phyloP scores from a whole-genome alignment of 2,797 vertebrate genomes.

The Choloepus didactylus region DNA sequence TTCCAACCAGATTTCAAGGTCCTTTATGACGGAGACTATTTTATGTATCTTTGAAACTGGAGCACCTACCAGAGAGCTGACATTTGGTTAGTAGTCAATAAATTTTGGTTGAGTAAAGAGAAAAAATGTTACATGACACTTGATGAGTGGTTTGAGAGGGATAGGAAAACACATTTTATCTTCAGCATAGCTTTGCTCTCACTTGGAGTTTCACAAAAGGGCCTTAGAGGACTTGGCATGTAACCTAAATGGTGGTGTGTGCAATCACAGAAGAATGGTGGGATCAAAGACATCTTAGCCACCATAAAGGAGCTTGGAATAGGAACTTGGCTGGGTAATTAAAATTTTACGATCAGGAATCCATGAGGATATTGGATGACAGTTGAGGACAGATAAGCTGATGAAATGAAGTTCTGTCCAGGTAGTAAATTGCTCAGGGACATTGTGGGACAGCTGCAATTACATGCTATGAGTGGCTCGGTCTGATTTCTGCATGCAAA shows the following conservation, averaged over 20 bases:
- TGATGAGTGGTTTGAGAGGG: background rate
- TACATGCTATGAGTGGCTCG: slow-evolving; percentile 24
- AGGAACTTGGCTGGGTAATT: slow-evolving; percentile 24
- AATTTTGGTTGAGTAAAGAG: slow-evolving; percentile 50
- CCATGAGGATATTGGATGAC: slow-evolving; percentile 15
- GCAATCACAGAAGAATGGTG: background rate
- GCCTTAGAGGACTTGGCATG: background rate
- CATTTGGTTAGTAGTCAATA: slow-evolving; percentile 34
- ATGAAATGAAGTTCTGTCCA: slow-evolving; percentile 21
- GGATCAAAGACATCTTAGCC: background rate
- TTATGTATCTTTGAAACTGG: slow-evolving; percentile 33
- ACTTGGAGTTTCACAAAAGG: slow-evolving; percentile 29
- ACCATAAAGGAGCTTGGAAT: background rate
- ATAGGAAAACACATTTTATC: slow-evolving; percentile 4
- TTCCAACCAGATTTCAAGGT: slow-evolving; percentile 15
- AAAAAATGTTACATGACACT: slow-evolving; percentile 14
- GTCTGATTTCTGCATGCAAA: slow-evolving; percentile 59
- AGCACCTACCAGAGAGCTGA: background rate
- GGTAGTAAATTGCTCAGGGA: slow-evolving; percentile 62
- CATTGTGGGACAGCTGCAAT: slow-evolving; percentile 60
- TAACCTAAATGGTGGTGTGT: background rate
- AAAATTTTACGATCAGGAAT: slow-evolving; percentile 47
- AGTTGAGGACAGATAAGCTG: slow-evolving; percentile 42
- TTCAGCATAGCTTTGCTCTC: slow-evolving; percentile 43
- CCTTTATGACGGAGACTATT: background rate